Evolutionary conservation across 2,888 invertebrate species (phyloP).

Genomic region (Odontomyia ornata): DNA sequence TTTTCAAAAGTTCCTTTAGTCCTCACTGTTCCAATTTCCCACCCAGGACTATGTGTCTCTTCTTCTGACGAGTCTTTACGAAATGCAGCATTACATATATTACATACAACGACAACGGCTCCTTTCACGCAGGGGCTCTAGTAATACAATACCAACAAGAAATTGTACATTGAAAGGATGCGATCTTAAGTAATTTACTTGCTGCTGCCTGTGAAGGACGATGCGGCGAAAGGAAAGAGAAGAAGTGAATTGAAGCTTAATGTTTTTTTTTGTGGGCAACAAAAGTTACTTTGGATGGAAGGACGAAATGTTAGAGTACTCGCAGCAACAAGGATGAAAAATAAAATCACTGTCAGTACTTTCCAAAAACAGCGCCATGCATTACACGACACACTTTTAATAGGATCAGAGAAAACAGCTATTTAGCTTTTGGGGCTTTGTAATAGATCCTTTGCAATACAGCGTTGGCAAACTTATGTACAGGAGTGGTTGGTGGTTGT

Average conservation of each 20-base stretch:
- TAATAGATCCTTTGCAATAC: neutral
- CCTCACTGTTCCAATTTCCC: slow-evolving; percentile 21
- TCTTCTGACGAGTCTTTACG: neutral
- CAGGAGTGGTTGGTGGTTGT: too few species aligned
- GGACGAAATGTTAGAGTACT: neutral
- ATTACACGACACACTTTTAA: neutral
- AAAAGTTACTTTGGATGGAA: neutral
- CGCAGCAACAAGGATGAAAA: neutral
- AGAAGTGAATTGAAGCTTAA: neutral
- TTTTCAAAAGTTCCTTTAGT: slow-evolving; percentile 21
- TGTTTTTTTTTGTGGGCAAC: neutral
- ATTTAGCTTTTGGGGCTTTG: neutral
- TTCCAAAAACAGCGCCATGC: neutral
- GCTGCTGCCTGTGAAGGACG: too few species aligned
- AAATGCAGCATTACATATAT: slow-evolving; percentile 4
- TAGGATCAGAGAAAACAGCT: neutral
- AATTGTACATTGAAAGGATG: neutral
- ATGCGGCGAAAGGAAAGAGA: neutral
- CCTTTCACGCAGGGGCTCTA: slow-evolving; percentile 14
- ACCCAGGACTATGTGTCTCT: neutral
- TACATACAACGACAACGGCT: neutral
- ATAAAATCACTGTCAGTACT: neutral
- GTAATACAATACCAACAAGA: neutral
- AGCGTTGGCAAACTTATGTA: too few species aligned
- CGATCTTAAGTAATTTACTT: slow-evolving; percentile 38